Evolutionary conservation across 2,888 invertebrate genomes (phyloP).

Genomic region (Tipula helvola): DNA sequence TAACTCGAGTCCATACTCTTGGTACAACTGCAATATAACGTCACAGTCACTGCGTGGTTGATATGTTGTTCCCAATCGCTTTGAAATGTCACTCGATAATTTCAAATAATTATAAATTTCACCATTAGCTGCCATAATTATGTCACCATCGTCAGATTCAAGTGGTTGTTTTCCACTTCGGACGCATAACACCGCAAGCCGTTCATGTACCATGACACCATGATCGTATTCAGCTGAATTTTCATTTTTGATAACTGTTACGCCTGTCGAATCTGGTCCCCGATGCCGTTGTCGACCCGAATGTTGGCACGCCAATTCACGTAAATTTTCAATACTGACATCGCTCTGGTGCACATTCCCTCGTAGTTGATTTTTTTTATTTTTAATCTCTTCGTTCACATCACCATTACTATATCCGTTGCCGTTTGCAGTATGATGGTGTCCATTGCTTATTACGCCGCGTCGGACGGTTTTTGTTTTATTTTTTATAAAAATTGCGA

Average conservation of each 20-base stretch:
- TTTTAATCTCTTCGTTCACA: not conserved
- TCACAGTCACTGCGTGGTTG: constrained; percentile 32
- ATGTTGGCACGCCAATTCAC: constrained; percentile 31
- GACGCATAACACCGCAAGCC: constrained; percentile 29
- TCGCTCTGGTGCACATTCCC: not conserved
- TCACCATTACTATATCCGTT: not conserved
- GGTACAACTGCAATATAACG: constrained; percentile 32
- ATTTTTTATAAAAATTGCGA: constrained; percentile 30
- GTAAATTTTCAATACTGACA: constrained; percentile 21
- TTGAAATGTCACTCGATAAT: constrained; percentile 26
- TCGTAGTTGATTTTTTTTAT: not conserved
- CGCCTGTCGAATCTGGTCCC: constrained; percentile 32
- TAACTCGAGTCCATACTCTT: constrained; percentile 26
- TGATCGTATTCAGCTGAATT: constrained; percentile 19
- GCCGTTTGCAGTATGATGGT: not conserved
- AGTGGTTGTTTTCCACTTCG: constrained; percentile 31
- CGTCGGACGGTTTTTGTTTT: not conserved
- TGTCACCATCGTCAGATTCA: constrained; percentile 24
- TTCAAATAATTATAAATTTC: constrained; percentile 35
- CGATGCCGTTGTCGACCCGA: constrained; percentile 32
- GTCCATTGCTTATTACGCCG: not conserved
- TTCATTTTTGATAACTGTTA: constrained; percentile 21
- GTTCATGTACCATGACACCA: constrained; percentile 31
- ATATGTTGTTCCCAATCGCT: constrained; percentile 23
- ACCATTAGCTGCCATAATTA: constrained; percentile 32